These are phyloP conservation scores for Butorides virescens DNA, from an alignment of 2,113 vertebrate genomes.

Conservation along the genomic window DNA sequence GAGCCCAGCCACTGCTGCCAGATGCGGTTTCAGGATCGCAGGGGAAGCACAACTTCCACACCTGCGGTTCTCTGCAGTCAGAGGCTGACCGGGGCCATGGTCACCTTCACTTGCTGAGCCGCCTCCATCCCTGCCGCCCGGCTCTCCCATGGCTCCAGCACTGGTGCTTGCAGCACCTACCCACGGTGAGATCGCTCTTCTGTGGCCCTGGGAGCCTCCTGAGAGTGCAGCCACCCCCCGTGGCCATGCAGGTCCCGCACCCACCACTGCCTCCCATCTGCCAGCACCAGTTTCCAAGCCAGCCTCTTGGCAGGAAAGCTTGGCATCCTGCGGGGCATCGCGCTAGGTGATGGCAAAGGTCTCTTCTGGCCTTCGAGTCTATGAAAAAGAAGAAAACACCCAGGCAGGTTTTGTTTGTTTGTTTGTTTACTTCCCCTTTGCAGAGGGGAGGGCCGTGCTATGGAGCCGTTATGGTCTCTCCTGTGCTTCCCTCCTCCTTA, in stretches of 20 bases:
- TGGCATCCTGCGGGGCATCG: neutral
- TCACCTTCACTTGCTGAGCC: rapidly evolving
- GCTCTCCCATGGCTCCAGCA: neutral
- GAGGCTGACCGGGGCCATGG: neutral
- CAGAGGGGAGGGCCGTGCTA: neutral
- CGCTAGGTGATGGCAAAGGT: neutral
- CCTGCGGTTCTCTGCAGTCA: neutral
- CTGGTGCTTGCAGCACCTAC: neutral
- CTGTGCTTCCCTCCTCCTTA: conserved; percentile 10
- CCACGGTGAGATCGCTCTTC: neutral
- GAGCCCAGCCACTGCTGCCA: neutral
- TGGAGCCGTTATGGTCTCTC: neutral
- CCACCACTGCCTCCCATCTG: rapidly evolving
- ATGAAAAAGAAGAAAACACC: neutral
- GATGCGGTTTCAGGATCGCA: neutral
- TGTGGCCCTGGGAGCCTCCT: neutral
- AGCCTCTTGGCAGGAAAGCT: neutral
- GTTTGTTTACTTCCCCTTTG: neutral
- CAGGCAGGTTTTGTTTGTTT: neutral
- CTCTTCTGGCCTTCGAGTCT: neutral
- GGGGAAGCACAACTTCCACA: neutral
- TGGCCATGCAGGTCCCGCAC: neutral
- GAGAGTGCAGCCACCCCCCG: neutral
- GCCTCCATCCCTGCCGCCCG: neutral
- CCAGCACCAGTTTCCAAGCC: neutral